Evolutionary conservation across 2,797 vertebrate genomes (phyloP).

Genomic region (Artibeus lituratus): DNA sequence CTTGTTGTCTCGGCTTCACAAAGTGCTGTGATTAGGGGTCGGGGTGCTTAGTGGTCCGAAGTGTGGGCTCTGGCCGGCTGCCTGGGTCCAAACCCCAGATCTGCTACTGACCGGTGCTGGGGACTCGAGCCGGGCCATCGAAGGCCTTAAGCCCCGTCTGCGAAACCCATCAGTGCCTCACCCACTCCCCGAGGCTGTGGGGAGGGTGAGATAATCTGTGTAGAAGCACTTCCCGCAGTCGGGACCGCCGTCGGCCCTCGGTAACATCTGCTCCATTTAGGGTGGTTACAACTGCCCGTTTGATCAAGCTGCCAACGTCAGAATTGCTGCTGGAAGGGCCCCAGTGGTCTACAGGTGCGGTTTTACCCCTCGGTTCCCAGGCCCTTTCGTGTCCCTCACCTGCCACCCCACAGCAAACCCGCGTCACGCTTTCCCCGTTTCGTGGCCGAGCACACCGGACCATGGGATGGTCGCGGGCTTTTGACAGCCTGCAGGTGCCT

Average conservation of each 20-base stretch:
- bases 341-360: background rate
- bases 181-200: background rate
- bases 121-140: background rate
- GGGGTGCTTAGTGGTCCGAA: background rate
- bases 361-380: background rate
- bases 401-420: background rate
- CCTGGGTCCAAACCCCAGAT: background rate
- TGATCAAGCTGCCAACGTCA: background rate
- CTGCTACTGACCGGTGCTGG: background rate
- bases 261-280: background rate
- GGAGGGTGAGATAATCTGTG: background rate
- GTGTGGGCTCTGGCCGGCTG: background rate
- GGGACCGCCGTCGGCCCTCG: background rate
- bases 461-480: rapidly evolving
- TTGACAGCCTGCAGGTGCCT: background rate
- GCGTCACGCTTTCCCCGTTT: background rate
- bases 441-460: background rate
- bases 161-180: background rate
- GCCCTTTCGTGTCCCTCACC: background rate
- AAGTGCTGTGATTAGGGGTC: background rate
- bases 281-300: background rate
- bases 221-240: background rate
- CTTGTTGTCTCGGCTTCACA: background rate
- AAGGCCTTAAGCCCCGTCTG: background rate
- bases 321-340: background rate